Conservation (phyloP, 92 coral and sea anemone species). For the Anthopleura xanthogrammica region DNA sequence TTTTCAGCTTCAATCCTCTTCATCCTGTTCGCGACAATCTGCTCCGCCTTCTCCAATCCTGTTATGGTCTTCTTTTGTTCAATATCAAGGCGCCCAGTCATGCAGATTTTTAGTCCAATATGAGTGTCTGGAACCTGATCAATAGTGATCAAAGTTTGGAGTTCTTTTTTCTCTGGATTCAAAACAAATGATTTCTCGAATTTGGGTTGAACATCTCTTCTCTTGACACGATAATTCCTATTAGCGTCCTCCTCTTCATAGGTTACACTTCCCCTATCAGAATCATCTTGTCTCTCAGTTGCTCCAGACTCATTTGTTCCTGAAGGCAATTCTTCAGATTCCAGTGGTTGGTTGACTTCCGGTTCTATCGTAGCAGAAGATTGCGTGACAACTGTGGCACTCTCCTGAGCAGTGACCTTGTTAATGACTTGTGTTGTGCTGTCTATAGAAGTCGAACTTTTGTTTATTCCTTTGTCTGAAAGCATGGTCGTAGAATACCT, state of each 20-base stretch:
- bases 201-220: conserved; percentile 19
- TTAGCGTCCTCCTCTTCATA: background rate
- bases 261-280: background rate
- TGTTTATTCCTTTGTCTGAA: background rate
- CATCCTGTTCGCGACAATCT: conserved; percentile 12
- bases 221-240: background rate
- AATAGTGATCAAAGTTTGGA: conserved; percentile 24
- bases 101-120: conserved; percentile 19
- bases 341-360: background rate
- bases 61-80: background rate
- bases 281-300: background rate
- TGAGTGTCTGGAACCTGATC: conserved; percentile 19
- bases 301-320: background rate
- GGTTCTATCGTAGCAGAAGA: conserved; percentile 6
- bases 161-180: conserved; percentile 17
- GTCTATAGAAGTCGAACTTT: conserved; percentile 1
- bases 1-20: conserved; percentile 23
- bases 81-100: conserved; percentile 10
- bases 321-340: background rate
- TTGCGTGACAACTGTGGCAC: background rate
- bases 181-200: conserved; percentile 23
- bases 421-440: background rate
- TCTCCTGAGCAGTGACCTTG: background rate
- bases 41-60: conserved; percentile 29
- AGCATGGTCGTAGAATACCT: too few species aligned